A percentile compares a stretch with the other conserved stretches of the same genome.
Conservation (phyloP, 2,113 vertebrate species). For the Bombycilla garrulus region DNA sequence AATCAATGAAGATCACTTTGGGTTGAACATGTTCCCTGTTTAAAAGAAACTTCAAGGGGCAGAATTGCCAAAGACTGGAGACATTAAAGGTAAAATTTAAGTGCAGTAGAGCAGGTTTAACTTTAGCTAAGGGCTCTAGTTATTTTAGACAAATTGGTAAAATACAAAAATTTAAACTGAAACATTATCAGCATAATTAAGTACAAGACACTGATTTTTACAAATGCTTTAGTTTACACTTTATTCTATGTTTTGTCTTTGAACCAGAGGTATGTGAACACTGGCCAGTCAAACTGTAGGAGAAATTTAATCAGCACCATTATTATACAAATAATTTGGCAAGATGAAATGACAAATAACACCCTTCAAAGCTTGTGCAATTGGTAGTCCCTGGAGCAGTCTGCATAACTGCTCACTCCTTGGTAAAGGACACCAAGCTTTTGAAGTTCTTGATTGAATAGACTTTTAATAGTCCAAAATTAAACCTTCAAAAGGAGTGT, state of each 20-base stretch:
- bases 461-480: not conserved
- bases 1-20: not conserved
- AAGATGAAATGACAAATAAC: not conserved
- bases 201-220: not conserved
- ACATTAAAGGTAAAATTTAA: not conserved
- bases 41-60: not conserved
- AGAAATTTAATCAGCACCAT: not conserved
- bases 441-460: not conserved
- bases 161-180: not conserved
- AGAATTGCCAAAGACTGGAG: not conserved
- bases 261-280: not conserved
- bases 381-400: not conserved
- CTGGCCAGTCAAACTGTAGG: not conserved
- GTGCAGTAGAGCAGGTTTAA: not conserved
- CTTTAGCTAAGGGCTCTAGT: not conserved
- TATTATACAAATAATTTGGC: slow-evolving; percentile 26
- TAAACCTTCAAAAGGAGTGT: not conserved
- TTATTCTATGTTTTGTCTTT: not conserved
- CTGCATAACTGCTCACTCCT: not conserved
- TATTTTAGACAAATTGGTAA: not conserved
- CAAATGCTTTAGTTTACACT: not conserved
- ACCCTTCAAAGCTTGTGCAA: not conserved
- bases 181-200: not conserved
- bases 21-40: not conserved
- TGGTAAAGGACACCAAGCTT: not conserved